Percentiles rank a stretch among this genome's conserved stretches.
Conservation (phyloP, 2,888 invertebrate species). For the Dynastes grantii region DNA sequence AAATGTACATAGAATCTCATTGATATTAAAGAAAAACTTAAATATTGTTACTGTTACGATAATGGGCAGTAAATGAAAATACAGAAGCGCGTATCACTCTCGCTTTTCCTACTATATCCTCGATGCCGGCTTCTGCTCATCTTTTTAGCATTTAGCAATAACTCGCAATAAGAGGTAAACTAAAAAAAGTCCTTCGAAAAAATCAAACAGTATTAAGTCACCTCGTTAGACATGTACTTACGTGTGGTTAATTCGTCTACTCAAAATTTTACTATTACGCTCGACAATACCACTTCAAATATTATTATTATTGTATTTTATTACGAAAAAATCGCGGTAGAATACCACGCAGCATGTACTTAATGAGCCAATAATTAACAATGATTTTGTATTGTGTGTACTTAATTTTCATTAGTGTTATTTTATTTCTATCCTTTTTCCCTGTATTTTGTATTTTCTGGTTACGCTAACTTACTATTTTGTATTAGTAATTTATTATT, state of each 20-base stretch:
- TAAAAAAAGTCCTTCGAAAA: conserved; percentile 13
- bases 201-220: conserved; percentile 69
- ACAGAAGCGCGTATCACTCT: conserved; percentile 54
- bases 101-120: conserved; percentile 50
- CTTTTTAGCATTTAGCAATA: conserved; percentile 71
- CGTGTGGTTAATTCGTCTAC: conserved; percentile 19
- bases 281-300: conserved; percentile 20
- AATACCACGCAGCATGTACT: conserved; percentile 23
- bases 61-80: conserved; percentile 60
- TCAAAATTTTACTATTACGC: conserved; percentile 26
- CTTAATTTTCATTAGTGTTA: conserved; percentile 2
- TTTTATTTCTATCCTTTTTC: conserved; percentile 15
- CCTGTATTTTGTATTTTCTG: conserved; percentile 25
- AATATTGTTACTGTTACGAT: conserved; percentile 53
- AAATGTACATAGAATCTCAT: conserved; percentile 55
- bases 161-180: conserved; percentile 69
- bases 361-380: conserved; percentile 17
- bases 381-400: conserved; percentile 27
- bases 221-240: conserved; percentile 51
- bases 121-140: conserved; percentile 65
- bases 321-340: conserved; percentile 17
- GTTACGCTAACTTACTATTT: conserved; percentile 25
- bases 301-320: neutral
- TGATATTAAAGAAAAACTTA: conserved; percentile 57
- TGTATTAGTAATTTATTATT: conserved; percentile 32